Conservation (phyloP, 2,797 vertebrate genomes). For the Bovichtus variegatus region DNA sequence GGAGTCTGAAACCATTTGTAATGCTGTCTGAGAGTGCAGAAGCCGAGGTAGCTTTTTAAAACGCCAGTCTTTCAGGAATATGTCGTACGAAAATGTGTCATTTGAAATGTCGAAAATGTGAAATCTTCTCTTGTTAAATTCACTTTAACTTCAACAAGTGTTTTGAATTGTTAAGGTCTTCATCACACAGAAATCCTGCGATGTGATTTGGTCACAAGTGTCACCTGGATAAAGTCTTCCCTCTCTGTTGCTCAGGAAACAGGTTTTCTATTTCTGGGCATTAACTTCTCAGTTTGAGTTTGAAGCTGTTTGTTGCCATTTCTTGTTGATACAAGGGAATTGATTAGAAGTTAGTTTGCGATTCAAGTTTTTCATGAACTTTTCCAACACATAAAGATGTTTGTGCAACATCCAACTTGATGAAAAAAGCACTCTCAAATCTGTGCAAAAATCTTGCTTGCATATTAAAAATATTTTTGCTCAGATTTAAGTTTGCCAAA, state of each 20-base stretch:
- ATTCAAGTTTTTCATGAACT: not conserved
- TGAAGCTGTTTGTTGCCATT: no score
- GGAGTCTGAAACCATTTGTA: slow-evolving; percentile 40
- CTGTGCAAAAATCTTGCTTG: no score
- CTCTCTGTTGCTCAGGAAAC: slow-evolving; percentile 14
- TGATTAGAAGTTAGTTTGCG: not conserved
- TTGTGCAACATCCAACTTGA: no score
- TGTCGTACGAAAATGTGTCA: not conserved
- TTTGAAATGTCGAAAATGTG: not conserved
- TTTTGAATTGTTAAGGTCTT: not conserved
- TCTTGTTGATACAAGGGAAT: not conserved
- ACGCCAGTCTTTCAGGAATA: not conserved
- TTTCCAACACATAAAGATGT: not conserved
- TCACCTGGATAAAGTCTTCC: not conserved
- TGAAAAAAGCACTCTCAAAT: no score
- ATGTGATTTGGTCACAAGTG: not conserved
- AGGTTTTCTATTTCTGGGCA: not conserved
- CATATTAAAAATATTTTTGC: no score
- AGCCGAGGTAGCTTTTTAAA: slow-evolving; percentile 17
- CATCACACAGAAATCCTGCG: not conserved
- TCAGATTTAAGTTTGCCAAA: no score
- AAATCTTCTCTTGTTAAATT: not conserved
- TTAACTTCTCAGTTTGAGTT: not conserved
- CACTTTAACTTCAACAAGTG: not conserved
- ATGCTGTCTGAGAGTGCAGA: slow-evolving; percentile 30